A percentile compares a stretch with the other conserved stretches of the same genome.
Evolutionary conservation across 2,113 vertebrate genomes (phyloP).

Genomic region (Gymnocephalus cernua): DNA sequence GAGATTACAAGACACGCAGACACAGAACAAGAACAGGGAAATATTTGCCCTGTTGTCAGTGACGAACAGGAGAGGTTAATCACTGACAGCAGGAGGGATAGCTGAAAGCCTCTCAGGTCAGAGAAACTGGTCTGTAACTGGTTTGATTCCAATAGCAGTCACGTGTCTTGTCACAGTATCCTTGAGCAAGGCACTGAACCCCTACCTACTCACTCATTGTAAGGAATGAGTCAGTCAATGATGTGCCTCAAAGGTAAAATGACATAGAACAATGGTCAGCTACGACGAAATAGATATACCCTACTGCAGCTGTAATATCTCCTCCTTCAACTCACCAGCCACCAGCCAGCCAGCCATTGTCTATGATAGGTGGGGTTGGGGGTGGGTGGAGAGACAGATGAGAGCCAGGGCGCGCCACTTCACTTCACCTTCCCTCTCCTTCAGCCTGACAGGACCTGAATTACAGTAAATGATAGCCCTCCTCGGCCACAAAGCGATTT

Average conservation of each 20-base stretch:
- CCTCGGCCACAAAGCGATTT: constrained; percentile 90
- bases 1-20: neutral
- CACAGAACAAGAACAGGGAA: neutral
- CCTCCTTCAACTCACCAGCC: constrained; percentile 49
- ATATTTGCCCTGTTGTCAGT: neutral
- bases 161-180: neutral
- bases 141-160: constrained; percentile 5
- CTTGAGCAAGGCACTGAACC: constrained; percentile 27
- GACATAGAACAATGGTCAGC: constrained; percentile 27
- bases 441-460: constrained; percentile 88
- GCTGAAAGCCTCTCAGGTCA: neutral
- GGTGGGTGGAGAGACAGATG: constrained; percentile 85
- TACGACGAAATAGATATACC: constrained; percentile 33
- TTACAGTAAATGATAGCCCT: constrained; percentile 92
- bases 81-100: constrained; percentile 7
- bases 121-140: neutral
- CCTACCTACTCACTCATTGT: constrained; percentile 4
- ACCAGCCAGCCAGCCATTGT: constrained; percentile 50
- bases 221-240: constrained; percentile 21
- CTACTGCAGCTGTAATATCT: constrained; percentile 47
- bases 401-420: constrained; percentile 78
- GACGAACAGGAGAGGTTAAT: constrained; percentile 1
- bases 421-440: constrained; percentile 93
- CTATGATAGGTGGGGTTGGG: constrained; percentile 78
- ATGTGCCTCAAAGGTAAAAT: constrained; percentile 31